phyloP scores from a whole-genome alignment of 2,888 invertebrate genomes.

The Zeuzera pyrina region DNA sequence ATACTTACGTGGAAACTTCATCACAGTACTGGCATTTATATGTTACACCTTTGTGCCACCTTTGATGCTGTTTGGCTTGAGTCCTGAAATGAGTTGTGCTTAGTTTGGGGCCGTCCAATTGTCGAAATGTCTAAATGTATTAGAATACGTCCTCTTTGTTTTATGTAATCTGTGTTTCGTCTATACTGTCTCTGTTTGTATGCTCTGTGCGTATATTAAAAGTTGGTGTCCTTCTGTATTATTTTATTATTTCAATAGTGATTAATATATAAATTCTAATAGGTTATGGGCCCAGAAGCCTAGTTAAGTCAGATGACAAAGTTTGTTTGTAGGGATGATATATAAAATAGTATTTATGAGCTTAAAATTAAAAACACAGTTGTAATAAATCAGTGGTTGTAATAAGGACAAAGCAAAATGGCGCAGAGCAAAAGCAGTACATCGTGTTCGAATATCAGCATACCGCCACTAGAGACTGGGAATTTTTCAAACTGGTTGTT shows the following conservation, averaged over 20 bases:
- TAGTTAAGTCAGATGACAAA: neutral
- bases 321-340: no score
- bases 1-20: slow-evolving; percentile 54
- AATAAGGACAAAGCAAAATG: no score
- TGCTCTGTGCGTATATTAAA: no score
- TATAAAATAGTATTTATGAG: no score
- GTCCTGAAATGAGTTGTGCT: slow-evolving; percentile 29
- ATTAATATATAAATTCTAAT: no score
- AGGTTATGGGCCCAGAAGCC: slow-evolving; percentile 1
- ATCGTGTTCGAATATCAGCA: neutral
- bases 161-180: no score
- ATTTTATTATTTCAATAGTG: no score
- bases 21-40: slow-evolving; percentile 61
- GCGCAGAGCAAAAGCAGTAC: neutral
- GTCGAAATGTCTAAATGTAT: neutral
- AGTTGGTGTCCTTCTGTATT: no score
- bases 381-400: no score
- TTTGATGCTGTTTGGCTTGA: slow-evolving; percentile 58
- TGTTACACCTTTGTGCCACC: slow-evolving; percentile 59
- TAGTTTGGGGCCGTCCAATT: neutral
- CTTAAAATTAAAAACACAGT: no score
- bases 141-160: no score
- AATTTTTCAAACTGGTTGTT: neutral
- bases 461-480: neutral
- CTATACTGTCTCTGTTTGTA: no score